These are phyloP conservation scores for Cyprinus carpio DNA, from an alignment of 2,113 vertebrate species.

Conservation along the genomic window DNA sequence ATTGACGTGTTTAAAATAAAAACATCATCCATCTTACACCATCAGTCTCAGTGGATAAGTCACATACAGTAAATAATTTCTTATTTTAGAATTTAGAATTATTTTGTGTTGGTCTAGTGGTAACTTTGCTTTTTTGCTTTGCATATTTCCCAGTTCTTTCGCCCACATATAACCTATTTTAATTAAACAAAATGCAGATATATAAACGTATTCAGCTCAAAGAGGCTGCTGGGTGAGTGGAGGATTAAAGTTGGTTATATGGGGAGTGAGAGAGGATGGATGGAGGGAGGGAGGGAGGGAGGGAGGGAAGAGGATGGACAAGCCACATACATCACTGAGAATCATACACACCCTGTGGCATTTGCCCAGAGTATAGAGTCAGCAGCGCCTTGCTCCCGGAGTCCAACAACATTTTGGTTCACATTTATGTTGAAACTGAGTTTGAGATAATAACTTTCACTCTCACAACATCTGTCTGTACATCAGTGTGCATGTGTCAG, in stretches of 20 bases:
- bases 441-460: slow-evolving; percentile 1
- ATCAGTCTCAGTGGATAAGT: neutral
- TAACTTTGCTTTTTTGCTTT: neutral
- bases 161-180: neutral
- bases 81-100: neutral
- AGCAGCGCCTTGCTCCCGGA: neutral
- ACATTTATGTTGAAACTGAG: neutral
- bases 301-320: no score
- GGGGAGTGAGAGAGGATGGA: slow-evolving; percentile 12
- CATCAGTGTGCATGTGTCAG: neutral
- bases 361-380: neutral
- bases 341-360: neutral
- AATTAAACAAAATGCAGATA: neutral
- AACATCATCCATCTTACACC: neutral
- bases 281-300: no score
- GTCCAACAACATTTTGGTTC: neutral
- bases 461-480: neutral
- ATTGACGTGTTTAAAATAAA: neutral
- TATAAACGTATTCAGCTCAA: neutral
- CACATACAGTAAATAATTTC: neutral
- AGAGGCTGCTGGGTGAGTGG: neutral
- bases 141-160: neutral
- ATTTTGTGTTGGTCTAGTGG: neutral
- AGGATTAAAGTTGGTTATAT: slow-evolving; percentile 34
- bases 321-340: slow-evolving; percentile 1